Base-by-base conservation (phyloP, 2,113 vertebrate genomes). In the Chaenocephalus aceratus region DNA sequence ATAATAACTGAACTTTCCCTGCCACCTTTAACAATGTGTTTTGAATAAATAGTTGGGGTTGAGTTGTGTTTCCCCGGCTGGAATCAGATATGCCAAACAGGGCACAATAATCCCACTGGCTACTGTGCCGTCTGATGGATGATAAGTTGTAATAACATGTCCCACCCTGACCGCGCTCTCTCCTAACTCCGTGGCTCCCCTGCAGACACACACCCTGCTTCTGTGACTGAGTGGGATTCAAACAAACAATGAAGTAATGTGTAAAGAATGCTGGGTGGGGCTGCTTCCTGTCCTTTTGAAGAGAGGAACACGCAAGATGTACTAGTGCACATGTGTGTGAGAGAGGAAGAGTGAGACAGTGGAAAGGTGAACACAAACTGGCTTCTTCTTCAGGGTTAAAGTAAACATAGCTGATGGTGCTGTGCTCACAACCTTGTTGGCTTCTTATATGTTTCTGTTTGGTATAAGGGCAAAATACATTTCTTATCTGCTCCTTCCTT, bases 211-310 rank as follows among this genome's bases (percentile, higher is more conserved):
- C 90, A 77, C 90, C 83, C 84, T 79, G 71, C 72, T 86, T 91
- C 86, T 82, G 88, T 85, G 79, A 89, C 81, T 86, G 64, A 75
- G 88, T 75, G 75, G 86, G 85, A 87, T 91, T 92, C 85, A 87
- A 83, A 80, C 82, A 93, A 93, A 93, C 91, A 92, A 87, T 94
- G 90, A 93, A 86, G 75, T 78, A 87, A 86, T 75, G 75, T 66
- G 13, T 71, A 81, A 92, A 93, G 92, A 93, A 93, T 94, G 91
- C 86, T 78, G 92, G 93, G 92, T 87, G 92, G 84, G 87, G 86
- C 87, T 11, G 72, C 26, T 61, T 91, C 90, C 77, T 79, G 81
- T 91, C 86, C 87, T 88, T 89, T 84, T 46, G 63, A 86, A 79
- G 79, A 68, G 72, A 76, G 36, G 84, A 89, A 81, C 60, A 78